These are phyloP conservation scores for Borostomias antarcticus DNA, from an alignment of 2,797 vertebrate species.

Conservation along the genomic window DNA sequence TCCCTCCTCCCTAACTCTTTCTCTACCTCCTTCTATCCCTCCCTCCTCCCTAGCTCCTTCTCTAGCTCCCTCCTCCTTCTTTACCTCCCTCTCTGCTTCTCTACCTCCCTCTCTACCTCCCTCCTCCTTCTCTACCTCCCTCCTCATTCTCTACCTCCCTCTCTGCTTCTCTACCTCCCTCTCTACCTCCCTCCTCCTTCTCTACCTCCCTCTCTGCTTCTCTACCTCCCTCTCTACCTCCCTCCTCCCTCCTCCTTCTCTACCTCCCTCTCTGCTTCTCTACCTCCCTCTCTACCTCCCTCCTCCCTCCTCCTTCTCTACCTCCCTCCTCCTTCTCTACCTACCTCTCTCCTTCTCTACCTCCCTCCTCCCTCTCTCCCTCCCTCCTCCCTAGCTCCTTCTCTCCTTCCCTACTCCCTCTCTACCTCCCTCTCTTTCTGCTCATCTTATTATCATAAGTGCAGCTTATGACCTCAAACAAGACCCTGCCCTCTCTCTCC, in stretches of 20 bases:
- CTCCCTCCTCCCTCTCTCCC: slow-evolving; percentile 21
- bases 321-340: not conserved
- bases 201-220: too few relatives aligned
- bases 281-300: slow-evolving; percentile 30
- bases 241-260: slow-evolving; percentile 27
- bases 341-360: not conserved
- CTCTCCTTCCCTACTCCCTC: not conserved
- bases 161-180: not conserved
- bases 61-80: too few relatives aligned
- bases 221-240: slow-evolving; percentile 3
- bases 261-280: slow-evolving; percentile 12
- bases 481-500: not conserved
- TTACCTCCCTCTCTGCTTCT: too few relatives aligned
- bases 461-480: too few relatives aligned
- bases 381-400: slow-evolving; percentile 5
- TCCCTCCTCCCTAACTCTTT: slow-evolving; percentile 36
- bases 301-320: not conserved
- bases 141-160: slow-evolving; percentile 3
- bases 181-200: not conserved
- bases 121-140: slow-evolving; percentile 46
- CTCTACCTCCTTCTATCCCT: too few relatives aligned
- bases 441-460: too few relatives aligned
- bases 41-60: slow-evolving; percentile 41
- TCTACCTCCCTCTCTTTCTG: not conserved
- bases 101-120: slow-evolving; percentile 1